Percentiles rank a stretch among this genome's conserved stretches.
These are phyloP conservation scores for Lasioglossum malachurum DNA, from an alignment of 2,888 invertebrate genomes.

Conservation along the genomic window DNA sequence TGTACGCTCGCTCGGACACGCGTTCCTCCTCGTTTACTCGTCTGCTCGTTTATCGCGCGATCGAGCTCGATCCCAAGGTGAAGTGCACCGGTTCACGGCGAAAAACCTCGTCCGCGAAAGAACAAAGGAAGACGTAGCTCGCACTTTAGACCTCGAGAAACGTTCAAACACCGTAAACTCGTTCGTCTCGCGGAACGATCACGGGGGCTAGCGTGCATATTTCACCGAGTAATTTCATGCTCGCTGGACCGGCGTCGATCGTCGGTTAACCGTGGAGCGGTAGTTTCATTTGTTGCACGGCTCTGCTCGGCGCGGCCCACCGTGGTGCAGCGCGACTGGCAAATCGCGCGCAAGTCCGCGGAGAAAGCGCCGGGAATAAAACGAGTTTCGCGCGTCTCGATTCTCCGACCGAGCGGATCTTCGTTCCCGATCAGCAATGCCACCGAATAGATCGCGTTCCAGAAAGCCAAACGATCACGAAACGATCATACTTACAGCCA, in stretches of 20 bases:
- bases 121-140: slow-evolving; percentile 67
- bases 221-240: slow-evolving; percentile 62
- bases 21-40: neutral
- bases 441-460: neutral
- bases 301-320: neutral
- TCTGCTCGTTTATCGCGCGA: slow-evolving; percentile 15
- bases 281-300: slow-evolving; percentile 52
- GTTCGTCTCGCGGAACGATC: slow-evolving; percentile 53
- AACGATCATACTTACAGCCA: slow-evolving; percentile 87
- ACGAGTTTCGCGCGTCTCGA: slow-evolving; percentile 10
- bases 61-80: slow-evolving; percentile 59
- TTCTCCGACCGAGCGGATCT: slow-evolving; percentile 14
- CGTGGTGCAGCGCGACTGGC: slow-evolving; percentile 35
- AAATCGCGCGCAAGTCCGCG: slow-evolving; percentile 35
- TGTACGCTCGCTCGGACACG: neutral
- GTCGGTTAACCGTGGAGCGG: slow-evolving; percentile 58
- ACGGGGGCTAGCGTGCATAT: slow-evolving; percentile 20
- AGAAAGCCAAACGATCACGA: neutral
- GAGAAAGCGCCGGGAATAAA: slow-evolving; percentile 62
- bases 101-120: slow-evolving; percentile 23
- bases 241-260: slow-evolving; percentile 54
- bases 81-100: slow-evolving; percentile 56
- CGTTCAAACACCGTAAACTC: slow-evolving; percentile 65
- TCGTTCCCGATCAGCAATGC: neutral
- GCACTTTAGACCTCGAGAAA: slow-evolving; percentile 43